Percentiles rank a stretch among this genome's conserved stretches.
These are phyloP conservation scores for Temnothorax unifasciatus DNA, from an alignment of 2,888 invertebrate genomes.

Conservation along the genomic window DNA sequence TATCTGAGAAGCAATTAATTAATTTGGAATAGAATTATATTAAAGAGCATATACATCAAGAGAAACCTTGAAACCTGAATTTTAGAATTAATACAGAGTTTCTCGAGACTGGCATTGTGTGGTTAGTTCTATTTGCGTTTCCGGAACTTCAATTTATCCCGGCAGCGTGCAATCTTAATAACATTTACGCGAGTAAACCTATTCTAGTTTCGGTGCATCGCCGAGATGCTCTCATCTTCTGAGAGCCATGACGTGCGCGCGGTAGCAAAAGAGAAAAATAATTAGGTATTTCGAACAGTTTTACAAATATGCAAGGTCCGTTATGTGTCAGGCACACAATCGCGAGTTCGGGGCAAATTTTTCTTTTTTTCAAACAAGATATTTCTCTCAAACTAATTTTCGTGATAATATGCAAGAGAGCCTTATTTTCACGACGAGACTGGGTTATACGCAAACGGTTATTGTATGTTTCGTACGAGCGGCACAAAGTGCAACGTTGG, in stretches of 20 bases:
- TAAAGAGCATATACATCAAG: not conserved
- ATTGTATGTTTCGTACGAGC: not conserved
- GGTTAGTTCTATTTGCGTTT: not conserved
- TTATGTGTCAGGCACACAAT: not conserved
- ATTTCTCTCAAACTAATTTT: conserved; percentile 16
- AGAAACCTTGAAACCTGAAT: not conserved
- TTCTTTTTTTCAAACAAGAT: not conserved
- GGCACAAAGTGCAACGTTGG: conserved; percentile 9
- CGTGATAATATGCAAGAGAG: conserved; percentile 18
- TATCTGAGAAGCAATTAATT: not conserved
- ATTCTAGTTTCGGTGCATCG: conserved; percentile 4
- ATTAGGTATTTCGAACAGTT: not conserved
- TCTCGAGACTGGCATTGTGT: too few species aligned
- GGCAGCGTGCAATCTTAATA: not conserved
- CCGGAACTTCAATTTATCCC: conserved; percentile 29
- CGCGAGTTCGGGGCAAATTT: not conserved
- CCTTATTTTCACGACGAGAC: conserved; percentile 17
- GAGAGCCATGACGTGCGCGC: not conserved
- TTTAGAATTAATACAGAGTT: not conserved
- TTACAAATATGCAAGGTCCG: not conserved
- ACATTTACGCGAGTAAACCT: not conserved
- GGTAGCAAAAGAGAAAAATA: conserved; percentile 1
- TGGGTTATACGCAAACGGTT: conserved; percentile 17
- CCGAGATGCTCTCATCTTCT: not conserved
- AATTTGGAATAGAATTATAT: not conserved